These are phyloP conservation scores for Rambutsinella grinnellia DNA, from an alignment of 2,888 invertebrate genomes.

Conservation along the genomic window DNA sequence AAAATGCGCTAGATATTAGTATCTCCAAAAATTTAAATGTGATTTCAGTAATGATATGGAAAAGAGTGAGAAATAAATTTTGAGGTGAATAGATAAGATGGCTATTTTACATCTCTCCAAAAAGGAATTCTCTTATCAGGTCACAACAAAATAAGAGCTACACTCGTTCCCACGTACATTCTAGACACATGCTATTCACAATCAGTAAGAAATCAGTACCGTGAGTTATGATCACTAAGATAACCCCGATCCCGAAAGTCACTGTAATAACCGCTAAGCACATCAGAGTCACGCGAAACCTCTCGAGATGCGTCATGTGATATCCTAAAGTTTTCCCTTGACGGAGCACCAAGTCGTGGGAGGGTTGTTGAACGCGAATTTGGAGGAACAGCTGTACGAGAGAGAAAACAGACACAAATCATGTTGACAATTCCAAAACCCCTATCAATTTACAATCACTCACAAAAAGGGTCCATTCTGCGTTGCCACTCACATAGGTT, in stretches of 20 bases:
- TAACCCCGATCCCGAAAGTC: conserved; percentile 83
- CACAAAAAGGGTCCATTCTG: not conserved
- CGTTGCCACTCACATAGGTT: conserved; percentile 75
- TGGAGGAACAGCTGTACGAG: conserved; percentile 65
- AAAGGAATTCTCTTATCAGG: no score
- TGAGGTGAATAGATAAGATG: no score
- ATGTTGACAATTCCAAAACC: not conserved
- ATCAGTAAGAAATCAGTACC: conserved; percentile 71
- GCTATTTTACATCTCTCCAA: no score
- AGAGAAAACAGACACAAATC: not conserved
- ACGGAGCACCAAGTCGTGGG: conserved; percentile 61
- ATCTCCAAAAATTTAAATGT: not conserved
- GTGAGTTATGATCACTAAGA: conserved; percentile 84
- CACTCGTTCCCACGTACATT: no score
- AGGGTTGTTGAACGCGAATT: conserved; percentile 66
- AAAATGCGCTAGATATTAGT: no score
- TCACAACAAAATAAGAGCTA: no score
- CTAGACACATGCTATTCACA: no score
- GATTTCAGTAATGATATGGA: not conserved
- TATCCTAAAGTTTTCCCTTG: conserved; percentile 62
- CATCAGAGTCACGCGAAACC: conserved; percentile 65
- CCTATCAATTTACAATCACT: not conserved
- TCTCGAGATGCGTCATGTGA: conserved; percentile 65
- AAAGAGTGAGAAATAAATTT: no score
- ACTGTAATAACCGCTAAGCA: conserved; percentile 74